Conservation (phyloP, 2,797 vertebrate species). For the Chelidonichthys spinosus region DNA sequence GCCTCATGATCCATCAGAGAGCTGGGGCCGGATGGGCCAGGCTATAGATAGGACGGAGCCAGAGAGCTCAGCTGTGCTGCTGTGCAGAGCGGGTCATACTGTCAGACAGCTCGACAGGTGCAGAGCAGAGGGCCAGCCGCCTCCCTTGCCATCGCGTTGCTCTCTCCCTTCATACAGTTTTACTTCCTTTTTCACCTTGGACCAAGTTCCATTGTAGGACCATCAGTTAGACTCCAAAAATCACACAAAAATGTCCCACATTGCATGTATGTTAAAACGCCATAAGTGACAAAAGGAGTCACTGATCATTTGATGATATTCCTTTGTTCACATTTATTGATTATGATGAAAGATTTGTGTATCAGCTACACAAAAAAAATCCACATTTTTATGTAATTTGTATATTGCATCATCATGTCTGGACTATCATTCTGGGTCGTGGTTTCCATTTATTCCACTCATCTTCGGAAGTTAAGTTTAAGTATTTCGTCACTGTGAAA, state of each 20-base stretch:
- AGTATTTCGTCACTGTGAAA: conserved; percentile 14
- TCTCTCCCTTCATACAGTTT: conserved; percentile 16
- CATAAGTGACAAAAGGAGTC: background rate
- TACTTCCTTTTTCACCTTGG: conserved; percentile 27
- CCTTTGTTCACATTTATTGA: background rate
- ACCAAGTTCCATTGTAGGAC: conserved; percentile 18
- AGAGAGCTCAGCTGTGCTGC: conserved; percentile 81
- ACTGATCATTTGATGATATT: background rate
- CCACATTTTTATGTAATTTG: background rate
- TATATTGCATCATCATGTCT: background rate
- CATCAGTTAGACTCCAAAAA: conserved; percentile 1
- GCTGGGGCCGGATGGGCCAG: conserved; percentile 57
- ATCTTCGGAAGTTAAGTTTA: background rate
- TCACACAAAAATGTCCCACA: background rate
- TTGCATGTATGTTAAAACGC: conserved; percentile 3
- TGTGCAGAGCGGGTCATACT: conserved; percentile 78
- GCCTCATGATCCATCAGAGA: conserved; percentile 54
- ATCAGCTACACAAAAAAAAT: background rate
- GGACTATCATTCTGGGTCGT: background rate
- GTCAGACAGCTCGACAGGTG: conserved; percentile 83
- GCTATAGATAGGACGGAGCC: conserved; percentile 87
- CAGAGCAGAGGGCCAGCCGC: conserved; percentile 58
- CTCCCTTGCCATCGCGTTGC: conserved; percentile 27
- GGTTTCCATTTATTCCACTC: background rate
- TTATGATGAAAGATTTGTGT: background rate